A percentile compares a stretch with the other conserved stretches of the same genome.
Evolutionary conservation across 2,888 invertebrate genomes (phyloP).

Genomic region (Ophion ellenae): DNA sequence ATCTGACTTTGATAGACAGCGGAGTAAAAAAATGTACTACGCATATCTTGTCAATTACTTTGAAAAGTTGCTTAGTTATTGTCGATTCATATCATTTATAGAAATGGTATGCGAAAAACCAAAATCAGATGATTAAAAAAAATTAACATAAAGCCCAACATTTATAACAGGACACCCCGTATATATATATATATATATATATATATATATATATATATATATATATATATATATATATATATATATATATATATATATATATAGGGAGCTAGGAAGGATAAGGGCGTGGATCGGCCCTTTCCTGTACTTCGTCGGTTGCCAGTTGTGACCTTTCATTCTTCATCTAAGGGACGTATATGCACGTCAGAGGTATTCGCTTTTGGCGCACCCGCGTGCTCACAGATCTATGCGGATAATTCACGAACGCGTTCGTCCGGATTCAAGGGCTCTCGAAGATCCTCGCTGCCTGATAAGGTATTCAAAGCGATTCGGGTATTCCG

Average conservation of each 20-base stretch:
- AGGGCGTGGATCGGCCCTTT: conserved; percentile 3
- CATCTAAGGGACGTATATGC: neutral
- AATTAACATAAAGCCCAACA: no score
- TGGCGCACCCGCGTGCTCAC: conserved; percentile 56
- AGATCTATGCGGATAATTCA: conserved; percentile 80
- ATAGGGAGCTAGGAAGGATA: neutral
- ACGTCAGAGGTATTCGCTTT: conserved; percentile 40
- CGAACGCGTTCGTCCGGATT: conserved; percentile 81
- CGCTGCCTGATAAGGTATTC: conserved; percentile 80
- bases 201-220: neutral
- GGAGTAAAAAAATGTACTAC: no score
- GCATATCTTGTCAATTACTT: no score
- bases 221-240: neutral
- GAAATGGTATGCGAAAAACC: no score
- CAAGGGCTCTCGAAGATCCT: conserved; percentile 81
- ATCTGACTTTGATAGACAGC: no score
- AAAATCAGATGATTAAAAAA: no score
- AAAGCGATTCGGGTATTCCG: conserved; percentile 80
- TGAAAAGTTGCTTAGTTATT: no score
- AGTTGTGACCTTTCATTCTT: conserved; percentile 8
- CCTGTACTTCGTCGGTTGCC: neutral
- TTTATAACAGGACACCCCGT: no score
- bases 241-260: conserved; percentile 1
- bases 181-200: no score
- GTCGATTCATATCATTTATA: no score